Evolutionary conservation across 2,888 invertebrate genomes (phyloP).

Genomic region (Sarcophaga caerulescens): DNA sequence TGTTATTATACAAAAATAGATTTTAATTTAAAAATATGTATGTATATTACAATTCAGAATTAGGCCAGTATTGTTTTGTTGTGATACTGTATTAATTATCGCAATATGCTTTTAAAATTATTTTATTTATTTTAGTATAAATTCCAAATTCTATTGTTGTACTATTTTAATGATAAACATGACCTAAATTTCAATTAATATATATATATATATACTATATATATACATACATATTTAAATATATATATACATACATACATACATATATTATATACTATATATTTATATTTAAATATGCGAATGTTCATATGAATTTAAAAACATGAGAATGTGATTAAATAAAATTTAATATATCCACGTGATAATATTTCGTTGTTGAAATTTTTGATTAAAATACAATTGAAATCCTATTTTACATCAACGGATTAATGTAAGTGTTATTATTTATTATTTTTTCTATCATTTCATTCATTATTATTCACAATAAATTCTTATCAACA

Average conservation of each 20-base stretch:
- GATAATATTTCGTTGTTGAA: neutral
- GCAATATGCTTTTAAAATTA: neutral
- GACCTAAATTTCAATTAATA: conserved; percentile 8
- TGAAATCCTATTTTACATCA: neutral
- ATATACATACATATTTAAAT: too few relatives aligned
- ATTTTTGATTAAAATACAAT: neutral
- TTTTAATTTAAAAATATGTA: neutral
- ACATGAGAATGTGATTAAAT: neutral
- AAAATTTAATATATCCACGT: conserved; percentile 6
- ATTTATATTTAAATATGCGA: too few relatives aligned
- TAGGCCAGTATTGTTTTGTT: too few relatives aligned
- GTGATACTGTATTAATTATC: too few relatives aligned
- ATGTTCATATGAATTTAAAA: neutral
- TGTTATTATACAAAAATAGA: neutral
- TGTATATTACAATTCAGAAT: neutral
- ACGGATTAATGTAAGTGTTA: neutral
- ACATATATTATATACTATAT: too few relatives aligned
- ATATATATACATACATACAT: too few relatives aligned
- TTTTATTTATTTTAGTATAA: neutral
- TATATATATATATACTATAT: neutral
- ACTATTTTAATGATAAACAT: neutral
- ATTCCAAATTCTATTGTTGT: neutral
- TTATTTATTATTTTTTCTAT: neutral
- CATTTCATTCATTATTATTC: neutral
- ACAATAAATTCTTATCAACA: neutral